Evolutionary conservation across 2,888 invertebrate genomes (phyloP).

Genomic region (Congeria kusceri): DNA sequence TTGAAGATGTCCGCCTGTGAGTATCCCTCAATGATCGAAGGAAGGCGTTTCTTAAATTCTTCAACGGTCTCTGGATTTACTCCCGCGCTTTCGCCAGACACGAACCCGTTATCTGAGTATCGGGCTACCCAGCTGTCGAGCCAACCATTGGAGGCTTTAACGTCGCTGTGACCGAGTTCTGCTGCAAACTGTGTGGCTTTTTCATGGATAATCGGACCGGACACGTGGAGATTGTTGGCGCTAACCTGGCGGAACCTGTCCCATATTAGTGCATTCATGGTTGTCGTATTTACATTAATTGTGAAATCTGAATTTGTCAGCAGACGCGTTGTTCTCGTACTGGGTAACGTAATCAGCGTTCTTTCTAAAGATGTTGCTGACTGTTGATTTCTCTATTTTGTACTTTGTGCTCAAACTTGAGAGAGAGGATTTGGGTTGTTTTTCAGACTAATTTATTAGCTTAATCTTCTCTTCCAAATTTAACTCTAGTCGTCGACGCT

Average conservation of each 20-base stretch:
- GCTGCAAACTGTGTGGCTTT: conserved; percentile 32
- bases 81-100: conserved; percentile 27
- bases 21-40: conserved; percentile 33
- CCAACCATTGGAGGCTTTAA: conserved; percentile 50
- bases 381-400: too few species aligned
- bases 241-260: conserved; percentile 5
- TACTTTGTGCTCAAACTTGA: too few species aligned
- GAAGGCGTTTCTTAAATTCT: conserved; percentile 21
- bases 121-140: conserved; percentile 20
- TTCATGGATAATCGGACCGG: conserved; percentile 42
- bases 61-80: conserved; percentile 27
- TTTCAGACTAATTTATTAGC: too few species aligned
- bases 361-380: too few species aligned
- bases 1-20: conserved; percentile 51
- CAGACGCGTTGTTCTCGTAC: too few species aligned
- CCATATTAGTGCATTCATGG: too few species aligned
- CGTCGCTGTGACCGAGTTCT: conserved; percentile 21
- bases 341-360: too few species aligned
- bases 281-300: too few species aligned
- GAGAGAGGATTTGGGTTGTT: too few species aligned
- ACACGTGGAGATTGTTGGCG: conserved; percentile 19
- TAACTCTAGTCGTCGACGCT: too few species aligned
- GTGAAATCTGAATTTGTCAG: too few species aligned
- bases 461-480: too few species aligned
- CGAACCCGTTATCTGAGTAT: conserved; percentile 33